phyloP scores from a whole-genome alignment of 2,113 vertebrate species.

The Rhynchomys soricoides region DNA sequence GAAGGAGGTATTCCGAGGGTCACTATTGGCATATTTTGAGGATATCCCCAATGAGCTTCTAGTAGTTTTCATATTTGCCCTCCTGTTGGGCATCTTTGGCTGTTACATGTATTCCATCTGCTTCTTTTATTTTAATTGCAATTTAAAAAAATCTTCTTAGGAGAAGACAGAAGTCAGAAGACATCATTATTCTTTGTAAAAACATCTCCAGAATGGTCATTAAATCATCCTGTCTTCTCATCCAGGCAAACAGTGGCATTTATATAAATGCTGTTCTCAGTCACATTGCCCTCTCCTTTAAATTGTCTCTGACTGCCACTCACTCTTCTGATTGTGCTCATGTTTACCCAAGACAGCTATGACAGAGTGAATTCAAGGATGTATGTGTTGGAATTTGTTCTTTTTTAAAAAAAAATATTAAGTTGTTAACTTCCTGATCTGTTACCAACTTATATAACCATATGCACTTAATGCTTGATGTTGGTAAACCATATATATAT shows the following conservation, averaged over 20 bases:
- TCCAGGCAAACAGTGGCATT: slow-evolving; percentile 14
- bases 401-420: slow-evolving; percentile 18
- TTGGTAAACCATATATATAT: background rate
- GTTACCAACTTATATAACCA: background rate
- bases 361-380: background rate
- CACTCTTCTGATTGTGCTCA: background rate
- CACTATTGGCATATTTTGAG: background rate
- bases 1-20: background rate
- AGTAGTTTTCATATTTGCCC: background rate
- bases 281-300: background rate
- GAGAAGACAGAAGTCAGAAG: background rate
- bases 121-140: background rate
- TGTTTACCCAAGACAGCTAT: background rate
- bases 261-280: slow-evolving; percentile 2
- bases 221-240: background rate
- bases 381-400: background rate
- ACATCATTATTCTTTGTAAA: slow-evolving; percentile 27
- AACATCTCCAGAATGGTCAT: background rate
- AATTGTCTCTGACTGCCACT: background rate
- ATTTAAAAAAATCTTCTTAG: background rate
- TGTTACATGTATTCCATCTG: background rate
- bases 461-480: background rate
- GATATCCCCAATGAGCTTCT: background rate
- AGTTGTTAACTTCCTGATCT: slow-evolving; percentile 18
- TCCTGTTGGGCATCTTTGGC: background rate